Percentiles rank a stretch among this genome's conserved stretches.
Evolutionary conservation across 2,113 vertebrate genomes (phyloP).

Genomic region (Sinocyclocheilus anophthalmus): DNA sequence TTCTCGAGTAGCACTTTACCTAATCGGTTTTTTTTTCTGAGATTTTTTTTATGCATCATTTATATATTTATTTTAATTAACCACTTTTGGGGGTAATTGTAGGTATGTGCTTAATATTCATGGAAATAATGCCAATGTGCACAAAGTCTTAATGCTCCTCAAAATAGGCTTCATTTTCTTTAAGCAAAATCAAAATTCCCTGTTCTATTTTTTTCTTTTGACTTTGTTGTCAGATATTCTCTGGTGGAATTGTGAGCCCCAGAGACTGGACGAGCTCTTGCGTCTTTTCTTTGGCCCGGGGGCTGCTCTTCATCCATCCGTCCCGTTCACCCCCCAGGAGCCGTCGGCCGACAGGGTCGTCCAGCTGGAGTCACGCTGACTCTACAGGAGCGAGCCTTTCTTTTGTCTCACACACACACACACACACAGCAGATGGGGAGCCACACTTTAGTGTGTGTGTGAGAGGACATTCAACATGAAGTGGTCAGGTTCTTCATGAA

Average conservation of each 20-base stretch:
- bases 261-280: background rate
- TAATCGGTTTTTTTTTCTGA: background rate
- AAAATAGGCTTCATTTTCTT: conserved; percentile 1
- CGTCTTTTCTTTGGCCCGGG: conserved; percentile 49
- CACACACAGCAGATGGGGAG: conserved; percentile 83
- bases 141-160: background rate
- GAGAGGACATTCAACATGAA: conserved; percentile 43
- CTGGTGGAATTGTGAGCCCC: background rate
- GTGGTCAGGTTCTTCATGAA: conserved; percentile 28
- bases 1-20: background rate
- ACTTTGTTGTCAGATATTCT: background rate
- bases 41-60: background rate
- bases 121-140: background rate
- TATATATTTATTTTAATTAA: background rate
- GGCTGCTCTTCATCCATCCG: conserved; percentile 65
- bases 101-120: background rate
- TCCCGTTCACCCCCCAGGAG: conserved; percentile 51
- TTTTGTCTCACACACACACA: conserved; percentile 45
- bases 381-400: conserved; percentile 44
- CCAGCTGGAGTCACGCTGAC: conserved; percentile 56
- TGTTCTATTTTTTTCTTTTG: background rate
- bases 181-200: background rate
- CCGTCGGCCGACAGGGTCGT: conserved; percentile 47
- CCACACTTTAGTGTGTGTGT: conserved; percentile 57
- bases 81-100: background rate